phyloP scores from a whole-genome alignment of 2,888 invertebrate genomes.

The Pherbina coryleti region DNA sequence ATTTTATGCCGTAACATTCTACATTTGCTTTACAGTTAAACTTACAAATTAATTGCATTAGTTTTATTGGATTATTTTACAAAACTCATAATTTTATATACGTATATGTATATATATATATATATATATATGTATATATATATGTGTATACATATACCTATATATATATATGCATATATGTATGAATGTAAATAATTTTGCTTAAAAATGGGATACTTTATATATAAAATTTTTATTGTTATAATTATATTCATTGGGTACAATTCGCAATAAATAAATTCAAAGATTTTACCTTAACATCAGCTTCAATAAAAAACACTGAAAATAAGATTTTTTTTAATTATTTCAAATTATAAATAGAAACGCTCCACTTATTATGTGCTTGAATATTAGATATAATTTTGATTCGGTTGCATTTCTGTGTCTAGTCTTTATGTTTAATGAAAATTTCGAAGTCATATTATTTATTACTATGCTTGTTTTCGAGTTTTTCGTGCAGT shows the following conservation, averaged over 20 bases:
- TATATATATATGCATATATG: too few species aligned
- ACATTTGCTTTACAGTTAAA: slow-evolving; percentile 24
- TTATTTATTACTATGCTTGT: not conserved
- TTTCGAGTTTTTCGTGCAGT: not conserved
- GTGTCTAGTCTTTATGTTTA: slow-evolving; percentile 3
- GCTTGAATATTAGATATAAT: slow-evolving; percentile 10
- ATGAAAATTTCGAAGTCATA: not conserved
- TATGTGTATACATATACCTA: not conserved
- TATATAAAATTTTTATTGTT: not conserved
- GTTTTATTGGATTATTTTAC: not conserved
- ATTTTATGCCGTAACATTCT: slow-evolving; percentile 4
- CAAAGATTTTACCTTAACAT: not conserved
- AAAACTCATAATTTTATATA: slow-evolving; percentile 12
- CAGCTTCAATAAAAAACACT: not conserved
- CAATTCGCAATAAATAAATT: not conserved
- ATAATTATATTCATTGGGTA: slow-evolving; percentile 1
- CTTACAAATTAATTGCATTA: not conserved
- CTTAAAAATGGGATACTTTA: not conserved
- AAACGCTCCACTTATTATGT: not conserved
- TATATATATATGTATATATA: not conserved
- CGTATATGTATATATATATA: not conserved
- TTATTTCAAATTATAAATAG: not conserved
- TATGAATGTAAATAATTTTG: too few species aligned
- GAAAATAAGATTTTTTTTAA: not conserved
- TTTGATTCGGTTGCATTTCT: slow-evolving; percentile 22